Base-by-base conservation (phyloP, 92 coral and sea anemone species). In the Phymanthus crucifer region DNA sequence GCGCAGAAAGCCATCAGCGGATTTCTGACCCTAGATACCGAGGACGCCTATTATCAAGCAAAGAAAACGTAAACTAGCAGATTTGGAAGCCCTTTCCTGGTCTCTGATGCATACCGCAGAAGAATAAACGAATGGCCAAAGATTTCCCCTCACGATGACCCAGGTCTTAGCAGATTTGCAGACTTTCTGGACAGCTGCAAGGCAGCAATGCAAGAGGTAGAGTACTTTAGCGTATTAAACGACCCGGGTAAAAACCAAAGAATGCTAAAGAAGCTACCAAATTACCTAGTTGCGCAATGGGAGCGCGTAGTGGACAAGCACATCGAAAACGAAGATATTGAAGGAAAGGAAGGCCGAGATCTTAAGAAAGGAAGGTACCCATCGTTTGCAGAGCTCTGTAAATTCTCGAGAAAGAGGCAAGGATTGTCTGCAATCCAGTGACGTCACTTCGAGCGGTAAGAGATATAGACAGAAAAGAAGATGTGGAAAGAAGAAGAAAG, bases 41-140 rank as follows among this genome's bases (percentile, higher is more conserved):
- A 32, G 17, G 45, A 70, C 4, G 84, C 84, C 33, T 80, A 80
- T 56, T 6, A 23, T 6, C 29, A 70, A 26, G 84, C 78, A 3
- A 80, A 80, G 58, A 26, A 45, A 1, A 45, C 71, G 23, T 37
- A 71, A 16, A 31, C 26, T 24, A 32, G 50, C 58, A 46, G 84
- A 48, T 56, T 1, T 10, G 66, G 66, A 56, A 56, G 21, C 33
- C 34, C 85, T 9, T 79, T 79, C 45, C 71, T 71, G 8, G 72
- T 85, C 34, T 27, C 85, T 16, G 70, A 66, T 8, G 85, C 89
- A 9, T 85, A 79, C 71, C 48, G 85, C 31, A 80, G 56, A 77
- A 86, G 48, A 26, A 74, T 86, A 18, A 47, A 85, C 68, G 84
- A 85, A 21, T 86, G 82, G 85, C 89, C 85, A 6, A 80, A 50